A percentile compares a stretch with the other conserved stretches of the same genome.
These are phyloP conservation scores for Mesocricetus auratus DNA, from an alignment of 2,113 vertebrate species.

Conservation along the genomic window DNA sequence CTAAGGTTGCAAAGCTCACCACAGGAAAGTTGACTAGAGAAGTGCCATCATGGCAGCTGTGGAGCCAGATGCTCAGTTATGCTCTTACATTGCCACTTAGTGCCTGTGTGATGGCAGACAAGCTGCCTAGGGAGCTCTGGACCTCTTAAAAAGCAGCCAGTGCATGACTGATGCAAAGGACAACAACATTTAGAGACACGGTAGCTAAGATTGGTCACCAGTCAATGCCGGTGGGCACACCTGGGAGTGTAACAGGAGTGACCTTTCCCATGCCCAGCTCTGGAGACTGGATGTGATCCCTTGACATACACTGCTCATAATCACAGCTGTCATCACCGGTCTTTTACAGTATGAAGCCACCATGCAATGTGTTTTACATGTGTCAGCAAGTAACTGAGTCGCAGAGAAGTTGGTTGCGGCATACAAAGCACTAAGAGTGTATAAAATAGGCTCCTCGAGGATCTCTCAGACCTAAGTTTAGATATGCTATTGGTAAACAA, in stretches of 20 bases:
- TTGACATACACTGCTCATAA: neutral
- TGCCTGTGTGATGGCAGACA: neutral
- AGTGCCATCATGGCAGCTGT: fast-evolving
- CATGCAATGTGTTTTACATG: neutral
- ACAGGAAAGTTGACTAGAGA: neutral
- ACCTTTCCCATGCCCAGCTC: neutral
- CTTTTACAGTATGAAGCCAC: neutral
- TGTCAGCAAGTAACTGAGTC: neutral
- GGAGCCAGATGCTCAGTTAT: neutral
- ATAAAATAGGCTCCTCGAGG: neutral
- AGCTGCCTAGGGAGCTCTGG: too few species aligned
- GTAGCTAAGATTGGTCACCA: neutral
- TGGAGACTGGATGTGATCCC: neutral
- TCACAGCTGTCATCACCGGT: too few species aligned
- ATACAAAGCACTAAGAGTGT: neutral
- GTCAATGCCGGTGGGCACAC: neutral
- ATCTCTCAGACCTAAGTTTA: neutral
- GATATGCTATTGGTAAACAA: neutral
- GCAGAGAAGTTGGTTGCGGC: neutral
- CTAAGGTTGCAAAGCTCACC: neutral
- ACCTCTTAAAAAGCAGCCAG: neutral
- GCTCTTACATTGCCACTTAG: neutral
- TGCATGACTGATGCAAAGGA: fast-evolving
- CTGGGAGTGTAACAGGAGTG: neutral
- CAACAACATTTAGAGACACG: neutral